Base-by-base conservation (phyloP, 2,113 vertebrate genomes). In the Archilochus colubris region DNA sequence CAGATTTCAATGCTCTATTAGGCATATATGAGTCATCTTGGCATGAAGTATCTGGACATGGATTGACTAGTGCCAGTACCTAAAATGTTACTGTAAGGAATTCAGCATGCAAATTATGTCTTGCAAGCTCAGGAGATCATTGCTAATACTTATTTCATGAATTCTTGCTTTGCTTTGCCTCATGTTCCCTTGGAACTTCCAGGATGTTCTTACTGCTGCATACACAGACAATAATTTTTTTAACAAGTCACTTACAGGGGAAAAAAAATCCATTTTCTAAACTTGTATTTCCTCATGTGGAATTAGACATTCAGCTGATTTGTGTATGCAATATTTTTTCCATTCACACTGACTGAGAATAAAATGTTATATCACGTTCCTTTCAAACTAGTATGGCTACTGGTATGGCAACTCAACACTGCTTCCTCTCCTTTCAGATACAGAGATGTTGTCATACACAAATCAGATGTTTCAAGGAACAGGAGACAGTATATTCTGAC, bases 11-110 rank as follows among this genome's bases (percentile, higher is more conserved):
- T 43, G 43, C 10, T 3, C 23, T 55, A 1, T 82, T 91, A 76
- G 31, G 87, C 59, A 75, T 30, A 31, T 2, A 9, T 88, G 89
- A 93, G 69, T 95, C 82, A 89, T 81, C 61, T 48, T 51, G 10
- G 7, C 36, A 58, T 69, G 51, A 85, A 62, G 31, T 43, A 69
- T 33, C 74, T 51, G 74, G 85, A 67, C 59, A 53, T 31, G 27
- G 18, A 55, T 59, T 92, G 66, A 79, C n/a, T 92, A 73, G 91
- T 62, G 24, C 13, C 76, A 80, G 17, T 54, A 59, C 38, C 20
- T 72, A 67, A 80, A 66, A 85, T 30, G 19, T 33, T 69, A 59
- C 55, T 53, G 28, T 55, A 63, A 80, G 46, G 33, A 77, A 82
- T 73, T 62, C 25, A 69, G 64, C 18, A 44, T 63, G 70, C 36